Conservation (phyloP, 2,113 vertebrate genomes). For the Lampris megalopsis region DNA sequence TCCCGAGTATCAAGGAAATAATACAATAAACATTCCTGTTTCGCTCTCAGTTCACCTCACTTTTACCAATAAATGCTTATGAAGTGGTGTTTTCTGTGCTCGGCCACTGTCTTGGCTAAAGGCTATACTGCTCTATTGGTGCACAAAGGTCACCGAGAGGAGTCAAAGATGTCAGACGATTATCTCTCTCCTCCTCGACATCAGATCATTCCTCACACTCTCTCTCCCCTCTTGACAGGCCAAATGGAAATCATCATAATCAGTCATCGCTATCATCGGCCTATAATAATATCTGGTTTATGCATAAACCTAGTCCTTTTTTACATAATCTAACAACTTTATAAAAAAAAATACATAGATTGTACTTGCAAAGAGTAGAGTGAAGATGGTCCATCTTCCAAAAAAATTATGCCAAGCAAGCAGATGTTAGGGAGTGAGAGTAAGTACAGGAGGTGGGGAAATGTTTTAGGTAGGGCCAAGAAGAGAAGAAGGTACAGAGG, state of each 20-base stretch:
- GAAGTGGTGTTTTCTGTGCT: not conserved
- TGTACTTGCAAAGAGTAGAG: too few relatives aligned
- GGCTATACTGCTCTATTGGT: conserved; percentile 8
- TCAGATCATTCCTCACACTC: conserved; percentile 12
- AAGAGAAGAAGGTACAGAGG: not conserved
- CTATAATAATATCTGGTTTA: too few relatives aligned
- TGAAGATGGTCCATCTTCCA: not conserved
- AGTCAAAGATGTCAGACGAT: conserved; percentile 29
- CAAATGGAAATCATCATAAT: not conserved
- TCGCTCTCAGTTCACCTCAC: conserved; percentile 45
- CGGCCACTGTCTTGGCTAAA: not conserved
- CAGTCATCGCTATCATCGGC: too few relatives aligned
- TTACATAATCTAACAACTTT: too few relatives aligned
- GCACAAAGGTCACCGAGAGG: conserved; percentile 34
- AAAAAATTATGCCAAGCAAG: not conserved
- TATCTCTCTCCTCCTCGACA: conserved; percentile 17
- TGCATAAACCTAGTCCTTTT: too few relatives aligned
- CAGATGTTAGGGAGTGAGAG: not conserved
- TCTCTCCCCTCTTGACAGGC: not conserved
- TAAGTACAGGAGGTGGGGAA: not conserved
- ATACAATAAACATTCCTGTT: conserved; percentile 45
- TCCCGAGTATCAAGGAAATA: conserved; percentile 37
- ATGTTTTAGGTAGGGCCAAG: not conserved
- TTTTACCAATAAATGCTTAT: conserved; percentile 27
- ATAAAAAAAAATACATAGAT: too few relatives aligned